phyloP scores from a whole-genome alignment of 2,797 vertebrate species.

The Chromis chromis region DNA sequence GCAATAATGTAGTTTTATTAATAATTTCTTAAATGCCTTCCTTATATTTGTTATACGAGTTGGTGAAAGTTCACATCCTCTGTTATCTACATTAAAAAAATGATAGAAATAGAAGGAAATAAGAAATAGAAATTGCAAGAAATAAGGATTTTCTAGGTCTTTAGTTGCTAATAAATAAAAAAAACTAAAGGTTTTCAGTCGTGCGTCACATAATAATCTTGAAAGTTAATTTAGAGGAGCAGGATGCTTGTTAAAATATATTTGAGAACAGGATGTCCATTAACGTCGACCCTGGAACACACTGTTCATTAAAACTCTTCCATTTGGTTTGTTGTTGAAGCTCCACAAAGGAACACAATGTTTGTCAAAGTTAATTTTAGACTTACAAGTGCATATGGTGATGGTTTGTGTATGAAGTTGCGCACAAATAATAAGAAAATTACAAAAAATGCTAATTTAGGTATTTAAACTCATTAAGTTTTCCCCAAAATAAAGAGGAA shows the following conservation, averaged over 20 bases:
- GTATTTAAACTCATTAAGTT: neutral
- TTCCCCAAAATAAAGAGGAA: neutral
- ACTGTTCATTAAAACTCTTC: neutral
- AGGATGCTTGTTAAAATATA: neutral
- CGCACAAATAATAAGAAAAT: too few relatives aligned
- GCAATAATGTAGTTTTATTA: neutral
- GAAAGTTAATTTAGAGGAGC: conserved; percentile 10
- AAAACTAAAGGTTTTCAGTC: neutral
- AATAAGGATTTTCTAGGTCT: neutral
- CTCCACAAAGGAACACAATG: neutral
- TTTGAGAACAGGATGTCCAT: neutral
- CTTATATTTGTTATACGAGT: neutral
- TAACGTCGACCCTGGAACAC: neutral
- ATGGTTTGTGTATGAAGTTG: neutral
- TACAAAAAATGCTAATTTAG: neutral
- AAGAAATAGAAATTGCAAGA: neutral
- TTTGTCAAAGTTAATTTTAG: neutral
- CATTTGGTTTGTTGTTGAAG: too few relatives aligned
- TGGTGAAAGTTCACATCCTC: neutral
- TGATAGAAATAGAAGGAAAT: neutral
- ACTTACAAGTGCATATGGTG: too few relatives aligned
- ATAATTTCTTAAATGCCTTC: conserved; percentile 5
- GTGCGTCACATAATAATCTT: neutral
- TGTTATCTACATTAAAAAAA: neutral
- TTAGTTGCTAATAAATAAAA: neutral